Base-by-base conservation (phyloP, 1,140 invertebrate species). In the Lethrus apterus region DNA sequence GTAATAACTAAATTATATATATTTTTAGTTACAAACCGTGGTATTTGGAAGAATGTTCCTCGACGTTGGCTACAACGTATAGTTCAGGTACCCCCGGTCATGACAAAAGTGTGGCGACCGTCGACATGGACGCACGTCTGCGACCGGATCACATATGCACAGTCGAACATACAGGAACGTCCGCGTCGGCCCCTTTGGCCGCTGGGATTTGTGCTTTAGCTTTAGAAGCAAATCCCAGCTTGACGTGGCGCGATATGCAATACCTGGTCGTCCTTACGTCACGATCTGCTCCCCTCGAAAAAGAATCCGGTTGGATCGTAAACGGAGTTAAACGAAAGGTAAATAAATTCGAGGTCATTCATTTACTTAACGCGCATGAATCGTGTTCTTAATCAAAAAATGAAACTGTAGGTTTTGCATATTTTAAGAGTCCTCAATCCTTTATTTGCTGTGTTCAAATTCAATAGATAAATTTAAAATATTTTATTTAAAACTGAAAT, bases 161-260 rank as follows among this genome's bases (percentile, higher is more conserved):
- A 0, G 86, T 88, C 17, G 86, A 90, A 63, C 88, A 91, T 58
- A 91, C 88, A 0, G 87, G 89, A 4, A 98, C 94, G 0, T 96
- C 92, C 3, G 93, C 94, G 0, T 95, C 92, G 1, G 94, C 93
- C 1, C 93, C 94, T 2, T 68, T 98, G 44, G 94, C 95, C 0
- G 93, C 93, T 20, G 95, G 93, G 4, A 94, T 98, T 19, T 86
- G 89, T 54, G 95, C 94, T 1, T 68, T 98, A 10, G 89, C 92
- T 0, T 70, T 98, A 2, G 92, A 98, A 77, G 92, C 93, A 0
- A 98, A 97, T 68, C 85, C 90, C 2, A 77, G 79, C 21, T 70
- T 99, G 18, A 95, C 92, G 0, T 99, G 95, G 95, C 74, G 95
- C 54, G 95, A 98, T 67, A 89, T 99, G 83, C 95, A 99, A 64